These are phyloP conservation scores for Heliothis peltigera DNA, from an alignment of 2,888 invertebrate species.

Conservation along the genomic window DNA sequence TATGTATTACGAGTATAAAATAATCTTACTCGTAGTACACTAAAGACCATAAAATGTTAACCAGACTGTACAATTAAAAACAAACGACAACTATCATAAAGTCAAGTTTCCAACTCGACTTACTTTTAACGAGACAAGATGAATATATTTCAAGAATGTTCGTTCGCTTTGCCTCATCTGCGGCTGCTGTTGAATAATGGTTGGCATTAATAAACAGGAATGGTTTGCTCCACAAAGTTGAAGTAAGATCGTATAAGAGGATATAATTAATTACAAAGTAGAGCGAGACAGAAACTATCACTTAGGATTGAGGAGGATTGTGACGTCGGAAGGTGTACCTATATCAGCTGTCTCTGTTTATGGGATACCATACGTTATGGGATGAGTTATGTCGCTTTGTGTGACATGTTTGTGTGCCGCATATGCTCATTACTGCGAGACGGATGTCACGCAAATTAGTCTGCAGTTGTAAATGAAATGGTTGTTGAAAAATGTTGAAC, in stretches of 20 bases:
- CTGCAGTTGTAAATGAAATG: background rate
- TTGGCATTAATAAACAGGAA: constrained; percentile 86
- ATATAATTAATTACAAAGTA: constrained; percentile 83
- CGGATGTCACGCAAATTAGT: constrained; percentile 40
- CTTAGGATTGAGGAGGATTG: constrained; percentile 73
- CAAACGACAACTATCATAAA: constrained; percentile 75
- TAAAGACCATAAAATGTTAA: constrained; percentile 33
- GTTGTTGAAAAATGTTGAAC: background rate
- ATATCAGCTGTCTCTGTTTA: constrained; percentile 46
- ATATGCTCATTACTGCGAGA: constrained; percentile 51
- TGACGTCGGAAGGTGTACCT: constrained; percentile 56
- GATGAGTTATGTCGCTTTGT: constrained; percentile 45
- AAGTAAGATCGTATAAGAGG: constrained; percentile 78
- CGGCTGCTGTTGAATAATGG: constrained; percentile 85
- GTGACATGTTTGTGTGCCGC: constrained; percentile 41
- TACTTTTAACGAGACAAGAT: constrained; percentile 80
- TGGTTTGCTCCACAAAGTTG: constrained; percentile 76
- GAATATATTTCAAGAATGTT: constrained; percentile 82
- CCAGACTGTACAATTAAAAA: constrained; percentile 61
- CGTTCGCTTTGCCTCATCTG: constrained; percentile 82
- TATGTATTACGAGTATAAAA: too few relatives aligned
- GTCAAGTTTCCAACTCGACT: constrained; percentile 78
- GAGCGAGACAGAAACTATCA: constrained; percentile 77
- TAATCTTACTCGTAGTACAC: constrained; percentile 8
- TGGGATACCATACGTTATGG: constrained; percentile 36